These are phyloP conservation scores for Dendrolimus pini DNA, from an alignment of 2,888 invertebrate genomes.

Conservation along the genomic window DNA sequence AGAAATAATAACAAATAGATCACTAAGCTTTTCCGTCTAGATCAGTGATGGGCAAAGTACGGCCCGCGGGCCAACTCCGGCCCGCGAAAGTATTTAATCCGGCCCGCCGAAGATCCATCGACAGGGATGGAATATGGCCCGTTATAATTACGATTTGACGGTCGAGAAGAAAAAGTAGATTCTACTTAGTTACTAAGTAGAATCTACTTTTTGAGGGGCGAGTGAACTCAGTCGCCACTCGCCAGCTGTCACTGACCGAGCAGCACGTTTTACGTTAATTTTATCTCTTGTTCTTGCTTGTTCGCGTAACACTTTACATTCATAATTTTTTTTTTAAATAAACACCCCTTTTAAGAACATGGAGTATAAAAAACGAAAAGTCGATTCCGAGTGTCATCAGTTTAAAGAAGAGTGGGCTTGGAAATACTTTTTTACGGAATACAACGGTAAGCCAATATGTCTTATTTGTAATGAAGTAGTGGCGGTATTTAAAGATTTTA, in stretches of 20 bases:
- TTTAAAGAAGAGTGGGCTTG: too few species aligned
- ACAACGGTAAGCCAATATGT: constrained; percentile 6
- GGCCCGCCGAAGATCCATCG: neutral
- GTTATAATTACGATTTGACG: neutral
- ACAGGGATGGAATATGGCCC: neutral
- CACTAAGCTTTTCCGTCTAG: too few species aligned
- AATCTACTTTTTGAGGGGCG: neutral
- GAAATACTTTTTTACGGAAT: constrained; percentile 6
- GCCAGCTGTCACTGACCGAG: constrained; percentile 3
- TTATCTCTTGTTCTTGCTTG: constrained; percentile 4
- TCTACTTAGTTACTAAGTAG: neutral
- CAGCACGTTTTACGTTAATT: constrained; percentile 1
- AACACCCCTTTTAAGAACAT: constrained; percentile 5
- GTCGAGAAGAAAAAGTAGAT: neutral
- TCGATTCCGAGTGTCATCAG: constrained; percentile 3
- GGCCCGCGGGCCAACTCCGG: constrained; percentile 5
- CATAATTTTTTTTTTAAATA: constrained; percentile 2
- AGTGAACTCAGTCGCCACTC: neutral
- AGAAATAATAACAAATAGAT: too few species aligned
- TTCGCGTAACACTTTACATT: constrained; percentile 1
- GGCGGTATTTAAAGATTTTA: constrained; percentile 4
- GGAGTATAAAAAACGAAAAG: constrained; percentile 2
- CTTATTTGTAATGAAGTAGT: constrained; percentile 3
- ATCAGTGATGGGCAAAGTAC: neutral
- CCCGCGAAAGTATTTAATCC: constrained; percentile 4